Conservation (phyloP, 2,113 vertebrate genomes). For the Axis porcinus region DNA sequence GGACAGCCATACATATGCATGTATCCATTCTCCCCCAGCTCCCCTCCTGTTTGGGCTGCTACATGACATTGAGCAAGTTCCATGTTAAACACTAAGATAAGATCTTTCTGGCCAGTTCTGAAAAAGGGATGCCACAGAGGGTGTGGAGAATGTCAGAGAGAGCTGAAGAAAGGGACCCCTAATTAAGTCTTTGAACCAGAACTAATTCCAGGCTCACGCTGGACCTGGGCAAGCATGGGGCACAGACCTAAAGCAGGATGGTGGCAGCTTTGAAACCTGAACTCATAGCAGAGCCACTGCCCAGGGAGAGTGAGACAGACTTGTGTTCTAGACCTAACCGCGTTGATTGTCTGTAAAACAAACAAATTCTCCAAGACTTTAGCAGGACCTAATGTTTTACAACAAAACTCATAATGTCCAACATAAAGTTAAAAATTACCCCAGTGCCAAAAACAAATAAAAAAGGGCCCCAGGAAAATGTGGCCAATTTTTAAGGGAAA, state of each 20-base stretch:
- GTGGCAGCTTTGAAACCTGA: neutral
- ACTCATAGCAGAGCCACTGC: neutral
- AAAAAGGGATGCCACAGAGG: neutral
- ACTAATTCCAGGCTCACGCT: neutral
- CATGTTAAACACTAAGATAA: neutral
- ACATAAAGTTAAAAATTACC: neutral
- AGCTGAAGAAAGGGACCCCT: neutral
- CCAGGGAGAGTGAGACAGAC: no score
- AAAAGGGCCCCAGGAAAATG: neutral
- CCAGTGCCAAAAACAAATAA: neutral
- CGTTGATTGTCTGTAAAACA: neutral
- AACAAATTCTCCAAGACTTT: neutral
- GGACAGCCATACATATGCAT: neutral
- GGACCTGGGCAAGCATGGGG: neutral
- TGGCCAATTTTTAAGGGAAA: neutral
- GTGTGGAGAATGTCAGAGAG: neutral
- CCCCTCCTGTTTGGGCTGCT: neutral
- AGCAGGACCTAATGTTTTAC: neutral
- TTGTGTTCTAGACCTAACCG: neutral
- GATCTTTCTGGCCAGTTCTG: neutral
- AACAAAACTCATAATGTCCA: neutral
- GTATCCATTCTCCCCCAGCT: neutral
- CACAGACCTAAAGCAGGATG: neutral
- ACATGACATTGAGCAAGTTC: neutral
- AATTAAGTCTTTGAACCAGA: neutral